Evolutionary conservation across 2,888 invertebrate genomes (phyloP), one percentile per base, ranked within the genome.

Genomic region (Heliconius ismenius): DNA sequence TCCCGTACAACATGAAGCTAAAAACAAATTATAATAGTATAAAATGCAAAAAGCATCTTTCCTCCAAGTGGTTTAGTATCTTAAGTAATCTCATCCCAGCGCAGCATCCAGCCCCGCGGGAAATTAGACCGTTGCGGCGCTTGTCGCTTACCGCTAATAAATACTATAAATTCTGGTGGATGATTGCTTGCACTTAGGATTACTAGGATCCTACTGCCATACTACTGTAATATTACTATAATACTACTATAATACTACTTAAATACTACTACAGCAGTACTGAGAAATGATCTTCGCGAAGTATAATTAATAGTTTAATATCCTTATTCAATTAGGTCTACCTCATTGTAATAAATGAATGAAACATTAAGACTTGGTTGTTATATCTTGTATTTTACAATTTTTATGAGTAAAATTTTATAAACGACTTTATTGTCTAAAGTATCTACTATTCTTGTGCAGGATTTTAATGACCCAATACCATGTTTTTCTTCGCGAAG

Each of bases 171-270:
- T 76, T 76, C 21, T 68, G 39, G 43, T 58, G 36, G 65, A 72
- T 75, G 68, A 78, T 73, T 62, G 77, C 77, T 72, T 32, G 64
- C 69, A 49, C 74, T 74, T 36, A 64, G 58, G 70, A 70, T 54
- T n/a, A 32, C 68, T 24, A 13, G 24, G 0, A 24, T 28, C 6
- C 28, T 49, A 21, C 49, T 43, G 10, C 7, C 9, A 3, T 49
- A 21, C 26, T 58, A 58, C 54, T 43, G 15, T 15, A 21, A 7
- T 54, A 49, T 4, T n/a, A n/a, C n/a, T n/a, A n/a, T n/a, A n/a
- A n/a, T n/a, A n/a, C n/a, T 18, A 15, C 21, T 49, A 49, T 6
- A 18, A 49, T 54, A 54, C 21, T 43, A 43, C 2, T 43, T 43
- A 43, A 43, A 15, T 63, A 64, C 36, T n/a, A n/a, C 36, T 36